phyloP scores from a whole-genome alignment of 2,797 vertebrate species.

The Melanotaenia maccullochi region DNA sequence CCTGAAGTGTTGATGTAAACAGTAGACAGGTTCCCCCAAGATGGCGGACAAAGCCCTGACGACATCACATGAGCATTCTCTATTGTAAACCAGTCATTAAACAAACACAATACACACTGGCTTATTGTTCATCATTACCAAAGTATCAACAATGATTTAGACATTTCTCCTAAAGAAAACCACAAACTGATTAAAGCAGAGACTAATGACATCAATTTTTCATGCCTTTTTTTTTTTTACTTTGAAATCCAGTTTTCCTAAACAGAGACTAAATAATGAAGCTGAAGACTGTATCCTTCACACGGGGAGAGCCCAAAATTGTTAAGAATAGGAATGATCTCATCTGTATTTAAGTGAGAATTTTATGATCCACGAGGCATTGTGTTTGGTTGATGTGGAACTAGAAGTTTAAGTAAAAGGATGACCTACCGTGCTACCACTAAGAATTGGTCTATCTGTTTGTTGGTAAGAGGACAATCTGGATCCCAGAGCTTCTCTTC shows the following conservation, averaged over 20 bases:
- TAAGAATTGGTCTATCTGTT: constrained; percentile 98
- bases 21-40: too few species aligned
- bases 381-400: background rate
- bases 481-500: constrained; percentile 98
- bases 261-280: background rate
- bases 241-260: background rate
- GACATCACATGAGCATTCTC: too few species aligned
- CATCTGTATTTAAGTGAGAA: background rate
- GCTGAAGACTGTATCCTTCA: background rate
- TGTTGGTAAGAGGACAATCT: constrained; percentile 94
- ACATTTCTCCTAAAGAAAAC: constrained; percentile 13
- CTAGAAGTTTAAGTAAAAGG: constrained; percentile 9
- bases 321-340: background rate
- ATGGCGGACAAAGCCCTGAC: too few species aligned
- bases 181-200: background rate
- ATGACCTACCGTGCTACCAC: constrained; percentile 94
- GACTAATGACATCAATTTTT: constrained; percentile 3
- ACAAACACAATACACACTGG: background rate
- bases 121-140: background rate
- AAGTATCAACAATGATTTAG: background rate
- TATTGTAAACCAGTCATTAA: background rate
- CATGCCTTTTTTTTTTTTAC: background rate
- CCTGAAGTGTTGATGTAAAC: too few species aligned
- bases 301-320: background rate
- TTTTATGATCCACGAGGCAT: background rate